Base-by-base conservation (phyloP, 2,888 invertebrate genomes). In the Andrena flavipes region DNA sequence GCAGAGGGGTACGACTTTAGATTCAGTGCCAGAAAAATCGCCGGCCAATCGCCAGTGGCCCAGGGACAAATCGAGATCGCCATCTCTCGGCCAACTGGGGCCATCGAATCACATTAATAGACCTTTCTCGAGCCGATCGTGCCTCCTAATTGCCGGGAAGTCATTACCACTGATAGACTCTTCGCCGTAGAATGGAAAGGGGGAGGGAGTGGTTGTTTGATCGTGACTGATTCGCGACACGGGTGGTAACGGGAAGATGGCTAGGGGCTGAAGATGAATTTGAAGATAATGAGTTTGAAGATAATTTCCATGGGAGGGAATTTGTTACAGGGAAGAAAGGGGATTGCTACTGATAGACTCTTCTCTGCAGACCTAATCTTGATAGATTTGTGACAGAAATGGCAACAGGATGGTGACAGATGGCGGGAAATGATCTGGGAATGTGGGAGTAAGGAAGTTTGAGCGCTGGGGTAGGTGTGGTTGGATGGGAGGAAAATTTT, bases 1-100 rank as follows among this genome's bases (percentile, higher is more conserved):
- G 69, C 51, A 67, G 76, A 59, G 75, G 23, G 49, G 72, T 76
- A 80, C 75, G 84, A 87, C 82, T 85, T 86, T 77, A 76, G 82
- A 86, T 67, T 62, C 76, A 49, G 60, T 82, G 86, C 86, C 86
- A 86, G 73, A 84, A 87, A 80, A 79, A 86, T 77, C 72, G 42
- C 49, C 73, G 79, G 69, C 85, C 87, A 84, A 87, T 84, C 86
- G 67, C 56, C 72, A 68, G 70, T 67, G 80, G 70, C 84, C 75
- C 68, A 72, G 70, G 82, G 80, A 82, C 84, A 84, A 84, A 87
- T 88, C 86, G 82, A 82, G 86, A 86, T 83, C 84, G 84, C 82
- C 84, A 81, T 83, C 69, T 82, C 87, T 74, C 75, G 86, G 80
- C 80, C 86, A 81, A 86, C 78, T 71, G 71, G 76, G 79, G 26